Evolutionary conservation across 2,797 vertebrate species (phyloP).

Genomic region (Aplochiton taeniatus): DNA sequence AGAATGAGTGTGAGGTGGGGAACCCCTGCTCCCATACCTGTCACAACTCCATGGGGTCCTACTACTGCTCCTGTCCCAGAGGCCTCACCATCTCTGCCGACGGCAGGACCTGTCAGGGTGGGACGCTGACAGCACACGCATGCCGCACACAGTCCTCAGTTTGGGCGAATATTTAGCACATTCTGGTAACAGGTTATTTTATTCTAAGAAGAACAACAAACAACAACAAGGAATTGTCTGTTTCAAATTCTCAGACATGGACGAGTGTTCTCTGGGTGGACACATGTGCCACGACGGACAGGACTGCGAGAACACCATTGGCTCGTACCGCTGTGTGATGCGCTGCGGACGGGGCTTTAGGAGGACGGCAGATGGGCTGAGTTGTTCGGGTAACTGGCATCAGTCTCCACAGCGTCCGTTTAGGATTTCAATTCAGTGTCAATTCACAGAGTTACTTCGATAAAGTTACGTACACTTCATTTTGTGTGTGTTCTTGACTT

Average conservation of each 20-base stretch:
- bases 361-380: constrained; percentile 82
- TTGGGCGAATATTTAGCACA: neutral
- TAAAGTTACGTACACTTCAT: too few species aligned
- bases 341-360: constrained; percentile 87
- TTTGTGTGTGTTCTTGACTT: neutral
- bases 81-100: constrained; percentile 92
- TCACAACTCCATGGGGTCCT: constrained; percentile 90
- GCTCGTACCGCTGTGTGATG: constrained; percentile 86
- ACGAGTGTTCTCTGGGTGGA: constrained; percentile 86
- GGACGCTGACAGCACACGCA: neutral
- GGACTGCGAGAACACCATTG: constrained; percentile 91
- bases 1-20: constrained; percentile 85
- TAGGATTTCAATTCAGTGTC: too few species aligned
- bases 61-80: constrained; percentile 91
- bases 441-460: neutral
- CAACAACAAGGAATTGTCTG: too few species aligned
- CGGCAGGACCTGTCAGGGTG: constrained; percentile 93
- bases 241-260: constrained; percentile 77
- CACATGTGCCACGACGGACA: constrained; percentile 81
- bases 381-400: constrained; percentile 82
- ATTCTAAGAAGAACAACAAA: too few species aligned
- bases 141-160: neutral
- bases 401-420: neutral
- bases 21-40: constrained; percentile 92
- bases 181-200: neutral